Percentiles rank a stretch among this genome's conserved stretches.
phyloP scores from a whole-genome alignment of 2,113 vertebrate genomes.

The Gorilla gorilla region DNA sequence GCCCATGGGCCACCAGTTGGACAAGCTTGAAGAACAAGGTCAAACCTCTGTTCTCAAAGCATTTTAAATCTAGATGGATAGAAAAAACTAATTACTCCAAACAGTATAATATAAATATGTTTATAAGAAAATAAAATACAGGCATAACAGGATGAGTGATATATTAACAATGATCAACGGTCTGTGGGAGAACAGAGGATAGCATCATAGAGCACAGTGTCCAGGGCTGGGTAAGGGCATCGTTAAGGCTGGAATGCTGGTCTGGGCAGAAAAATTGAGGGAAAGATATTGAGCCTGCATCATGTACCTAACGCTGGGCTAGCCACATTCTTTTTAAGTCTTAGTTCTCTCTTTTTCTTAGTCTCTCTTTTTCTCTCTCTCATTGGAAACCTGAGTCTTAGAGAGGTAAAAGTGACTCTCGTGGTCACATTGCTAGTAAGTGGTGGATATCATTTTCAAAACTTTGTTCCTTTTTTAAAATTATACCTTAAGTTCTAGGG shows the following conservation, averaged over 20 bases:
- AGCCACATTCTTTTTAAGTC: not conserved
- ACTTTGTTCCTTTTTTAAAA: not conserved
- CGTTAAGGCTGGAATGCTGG: not conserved
- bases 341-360: not conserved
- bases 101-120: not conserved
- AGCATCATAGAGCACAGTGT: not conserved
- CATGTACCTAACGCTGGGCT: not conserved
- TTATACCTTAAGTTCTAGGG: too few relatives aligned
- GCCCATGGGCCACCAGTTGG: too few relatives aligned
- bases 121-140: not conserved
- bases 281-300: not conserved
- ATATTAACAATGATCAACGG: not conserved
- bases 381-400: not conserved
- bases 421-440: not conserved
- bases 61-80: not conserved
- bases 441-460: slow-evolving; percentile 8
- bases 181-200: not conserved
- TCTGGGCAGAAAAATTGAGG: not conserved
- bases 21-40: not conserved
- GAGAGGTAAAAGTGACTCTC: not conserved
- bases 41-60: not conserved
- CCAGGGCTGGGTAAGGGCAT: not conserved
- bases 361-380: not conserved
- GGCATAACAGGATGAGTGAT: not conserved
- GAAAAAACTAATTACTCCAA: not conserved